Evolutionary conservation across 2,888 invertebrate species (phyloP), one percentile per base, ranked within the genome.

Genomic region (Leptopilina syphax): DNA sequence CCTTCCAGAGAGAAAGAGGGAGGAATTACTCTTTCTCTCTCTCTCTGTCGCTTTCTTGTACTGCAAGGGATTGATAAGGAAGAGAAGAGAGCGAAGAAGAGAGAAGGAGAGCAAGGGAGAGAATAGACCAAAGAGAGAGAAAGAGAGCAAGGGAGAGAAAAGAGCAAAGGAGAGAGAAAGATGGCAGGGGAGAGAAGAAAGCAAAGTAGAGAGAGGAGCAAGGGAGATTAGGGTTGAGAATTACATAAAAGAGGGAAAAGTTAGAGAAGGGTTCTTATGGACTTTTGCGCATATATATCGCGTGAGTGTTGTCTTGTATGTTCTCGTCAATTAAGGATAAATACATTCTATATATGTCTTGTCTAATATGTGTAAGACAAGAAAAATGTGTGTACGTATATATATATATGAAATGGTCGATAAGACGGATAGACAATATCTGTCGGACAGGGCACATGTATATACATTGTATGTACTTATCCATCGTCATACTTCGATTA

Each of bases 281-380:
- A 76, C 50, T 50, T 50, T 50, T 50, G 50, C 66, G 82, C 77
- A 81, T 70, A 81, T 77, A 82, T 77, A 79, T 90, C 85, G 89
- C 90, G 90, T 89, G 90, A 88, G 88, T 87, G 9, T 9, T 85
- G 85, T 86, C 84, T 82, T 81, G 79, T 82, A 50, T 10, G 83
- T 82, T 87, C 89, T 89, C 87, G 88, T 90, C 90, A 90, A 91
- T 91, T 91, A 90, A 87, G 85, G 85, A 87, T 90, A 90, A 90
- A 86, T 89, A 82, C 80, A 77, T 78, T 76, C 65, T 66, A 80
- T 65, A 85, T 84, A 83, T 86, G 87, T 88, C 85, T 84, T 84
- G 84, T 84, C 84, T 87, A 85, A 88, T 86, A 84, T 81, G 82
- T 77, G 82, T 77, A 85, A 85, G 84, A 86, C 84, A 84, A 83